Evolutionary conservation across 2,113 vertebrate species (phyloP).

Genomic region (Leptosomus discolor): DNA sequence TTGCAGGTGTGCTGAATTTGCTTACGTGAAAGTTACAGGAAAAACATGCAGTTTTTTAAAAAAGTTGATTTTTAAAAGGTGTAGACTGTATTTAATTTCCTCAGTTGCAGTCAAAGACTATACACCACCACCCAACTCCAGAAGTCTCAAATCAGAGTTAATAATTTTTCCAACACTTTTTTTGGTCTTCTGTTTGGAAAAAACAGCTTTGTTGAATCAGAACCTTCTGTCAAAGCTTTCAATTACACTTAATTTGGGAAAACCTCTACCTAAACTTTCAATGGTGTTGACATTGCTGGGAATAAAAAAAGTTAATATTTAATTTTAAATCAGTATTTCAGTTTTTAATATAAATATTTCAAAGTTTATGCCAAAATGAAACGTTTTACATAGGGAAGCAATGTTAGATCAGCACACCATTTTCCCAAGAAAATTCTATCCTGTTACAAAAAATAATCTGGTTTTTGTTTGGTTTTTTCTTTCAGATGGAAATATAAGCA

Average conservation of each 20-base stretch:
- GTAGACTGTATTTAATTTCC: slow-evolving; percentile 9
- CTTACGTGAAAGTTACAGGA: not conserved
- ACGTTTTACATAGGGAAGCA: not conserved
- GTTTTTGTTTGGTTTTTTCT: not conserved
- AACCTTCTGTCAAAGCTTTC: slow-evolving; percentile 1
- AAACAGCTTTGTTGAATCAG: not conserved
- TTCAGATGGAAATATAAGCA: not conserved
- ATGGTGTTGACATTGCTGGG: not conserved
- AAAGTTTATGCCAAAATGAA: not conserved
- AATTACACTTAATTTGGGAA: slow-evolving; percentile 14
- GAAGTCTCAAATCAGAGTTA: not conserved
- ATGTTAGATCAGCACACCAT: not conserved
- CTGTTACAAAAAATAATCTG: not conserved
- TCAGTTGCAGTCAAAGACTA: not conserved
- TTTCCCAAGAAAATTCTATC: not conserved
- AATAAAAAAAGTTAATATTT: not conserved
- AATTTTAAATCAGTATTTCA: not conserved
- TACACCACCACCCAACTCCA: not conserved
- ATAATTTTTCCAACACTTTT: not conserved
- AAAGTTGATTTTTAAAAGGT: not conserved
- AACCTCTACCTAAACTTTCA: not conserved
- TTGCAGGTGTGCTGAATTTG: not conserved
- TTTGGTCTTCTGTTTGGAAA: not conserved
- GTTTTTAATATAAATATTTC: not conserved
- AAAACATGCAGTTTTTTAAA: not conserved